phyloP scores from a whole-genome alignment of 2,113 vertebrate genomes.

The Choloepus hoffmanni region DNA sequence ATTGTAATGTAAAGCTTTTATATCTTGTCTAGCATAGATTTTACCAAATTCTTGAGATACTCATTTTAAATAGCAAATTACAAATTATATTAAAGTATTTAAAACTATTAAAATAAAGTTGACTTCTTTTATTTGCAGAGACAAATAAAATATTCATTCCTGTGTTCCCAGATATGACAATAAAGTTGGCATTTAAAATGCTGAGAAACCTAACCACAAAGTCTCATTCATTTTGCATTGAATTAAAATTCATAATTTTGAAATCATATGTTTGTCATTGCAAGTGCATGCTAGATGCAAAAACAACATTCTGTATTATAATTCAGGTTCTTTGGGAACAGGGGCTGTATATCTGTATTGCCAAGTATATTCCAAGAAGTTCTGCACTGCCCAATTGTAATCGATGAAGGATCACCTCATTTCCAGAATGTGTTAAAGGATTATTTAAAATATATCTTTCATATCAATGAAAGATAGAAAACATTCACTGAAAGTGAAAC shows the following conservation, averaged over 20 bases:
- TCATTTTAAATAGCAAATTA: constrained; percentile 17
- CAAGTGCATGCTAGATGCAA: neutral
- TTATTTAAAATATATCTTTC: constrained; percentile 50
- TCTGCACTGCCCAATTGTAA: neutral
- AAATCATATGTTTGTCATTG: neutral
- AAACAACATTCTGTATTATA: neutral
- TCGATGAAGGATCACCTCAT: neutral
- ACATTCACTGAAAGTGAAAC: constrained; percentile 26
- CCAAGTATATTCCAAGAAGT: neutral
- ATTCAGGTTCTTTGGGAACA: neutral
- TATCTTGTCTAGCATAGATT: neutral
- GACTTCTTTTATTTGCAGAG: constrained; percentile 29
- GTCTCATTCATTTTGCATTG: constrained; percentile 41
- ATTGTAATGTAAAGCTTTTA: constrained; percentile 25
- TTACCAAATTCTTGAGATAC: constrained; percentile 29
- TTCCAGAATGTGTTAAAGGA: neutral
- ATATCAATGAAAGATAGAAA: neutral
- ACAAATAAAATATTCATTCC: neutral
- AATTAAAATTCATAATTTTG: constrained; percentile 2
- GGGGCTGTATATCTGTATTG: neutral
- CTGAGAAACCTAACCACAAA: neutral
- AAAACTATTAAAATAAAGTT: neutral
- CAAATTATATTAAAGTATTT: constrained; percentile 8
- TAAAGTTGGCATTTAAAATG: constrained; percentile 33
- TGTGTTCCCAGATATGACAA: neutral